Conservation (phyloP, 2,797 vertebrate species). For the Vultur gryphus region DNA sequence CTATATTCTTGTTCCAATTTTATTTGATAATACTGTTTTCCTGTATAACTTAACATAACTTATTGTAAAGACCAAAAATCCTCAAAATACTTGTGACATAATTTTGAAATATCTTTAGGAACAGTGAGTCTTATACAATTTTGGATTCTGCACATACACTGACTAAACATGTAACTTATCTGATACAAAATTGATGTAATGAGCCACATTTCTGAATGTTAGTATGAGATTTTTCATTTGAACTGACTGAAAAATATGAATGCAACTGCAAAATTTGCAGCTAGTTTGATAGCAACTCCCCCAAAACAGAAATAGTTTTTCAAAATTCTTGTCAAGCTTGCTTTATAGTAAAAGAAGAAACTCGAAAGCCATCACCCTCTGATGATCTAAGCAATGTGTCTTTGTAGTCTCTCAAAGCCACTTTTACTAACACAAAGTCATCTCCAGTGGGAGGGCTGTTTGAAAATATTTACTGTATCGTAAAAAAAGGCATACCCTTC, state of each 20-base stretch:
- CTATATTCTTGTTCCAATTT: not conserved
- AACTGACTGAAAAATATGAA: not conserved
- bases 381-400: not conserved
- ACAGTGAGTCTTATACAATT: not conserved
- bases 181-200: not conserved
- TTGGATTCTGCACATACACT: not conserved
- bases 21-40: not conserved
- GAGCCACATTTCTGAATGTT: not conserved
- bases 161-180: not conserved
- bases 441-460: not conserved
- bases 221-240: not conserved
- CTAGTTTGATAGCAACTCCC: not conserved
- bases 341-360: not conserved
- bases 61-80: not conserved
- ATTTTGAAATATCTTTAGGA: not conserved
- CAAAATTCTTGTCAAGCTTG: not conserved
- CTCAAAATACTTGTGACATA: accelerated
- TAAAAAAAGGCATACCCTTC: not conserved
- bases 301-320: not conserved
- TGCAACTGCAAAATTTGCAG: not conserved
- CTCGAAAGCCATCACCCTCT: accelerated
- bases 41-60: not conserved
- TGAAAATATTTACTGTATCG: not conserved
- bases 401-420: not conserved
- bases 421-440: not conserved